Conservation (phyloP, 1,140 invertebrate species). For the Achatina immaculata region DNA sequence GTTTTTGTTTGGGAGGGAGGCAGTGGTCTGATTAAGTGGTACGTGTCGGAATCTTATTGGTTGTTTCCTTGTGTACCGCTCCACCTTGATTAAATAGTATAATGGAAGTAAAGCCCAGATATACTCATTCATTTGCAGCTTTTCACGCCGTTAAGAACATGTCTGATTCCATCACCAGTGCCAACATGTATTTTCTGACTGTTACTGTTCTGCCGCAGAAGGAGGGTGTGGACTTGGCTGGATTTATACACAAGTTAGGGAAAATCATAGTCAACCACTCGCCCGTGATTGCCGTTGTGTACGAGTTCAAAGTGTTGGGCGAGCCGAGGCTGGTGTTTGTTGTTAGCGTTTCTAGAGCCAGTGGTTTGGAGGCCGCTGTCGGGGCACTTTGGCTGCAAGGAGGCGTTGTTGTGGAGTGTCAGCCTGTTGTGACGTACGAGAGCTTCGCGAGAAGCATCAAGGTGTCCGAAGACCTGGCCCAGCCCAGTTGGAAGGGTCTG, state of each 20-base stretch:
- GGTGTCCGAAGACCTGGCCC: conserved; percentile 24
- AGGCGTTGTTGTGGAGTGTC: conserved; percentile 44
- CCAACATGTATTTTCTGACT: conserved; percentile 41
- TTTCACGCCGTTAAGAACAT: too few species aligned
- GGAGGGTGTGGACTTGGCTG: conserved; percentile 44
- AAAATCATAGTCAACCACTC: conserved; percentile 41
- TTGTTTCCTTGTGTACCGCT: too few species aligned
- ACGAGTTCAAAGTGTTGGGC: conserved; percentile 53
- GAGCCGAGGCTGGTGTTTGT: conserved; percentile 46
- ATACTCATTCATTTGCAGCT: not conserved
- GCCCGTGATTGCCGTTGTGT: conserved; percentile 32
- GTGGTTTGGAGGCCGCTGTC: conserved; percentile 51
- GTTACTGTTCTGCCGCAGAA: conserved; percentile 38
- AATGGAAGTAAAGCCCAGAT: too few species aligned
- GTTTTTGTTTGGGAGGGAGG: too few species aligned
- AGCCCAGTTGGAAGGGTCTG: conserved; percentile 25
- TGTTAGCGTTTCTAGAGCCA: conserved; percentile 48
- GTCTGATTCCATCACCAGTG: not conserved
- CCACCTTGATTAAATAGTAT: too few species aligned
- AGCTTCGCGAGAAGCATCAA: conserved; percentile 46
- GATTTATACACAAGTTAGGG: conserved; percentile 41
- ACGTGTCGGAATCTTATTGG: too few species aligned
- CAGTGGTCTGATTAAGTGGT: too few species aligned
- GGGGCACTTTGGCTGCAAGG: conserved; percentile 49
- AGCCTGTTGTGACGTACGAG: conserved; percentile 48